Evolutionary conservation across 2,113 vertebrate genomes (phyloP).

Genomic region (Neodontobutis hainanensis): DNA sequence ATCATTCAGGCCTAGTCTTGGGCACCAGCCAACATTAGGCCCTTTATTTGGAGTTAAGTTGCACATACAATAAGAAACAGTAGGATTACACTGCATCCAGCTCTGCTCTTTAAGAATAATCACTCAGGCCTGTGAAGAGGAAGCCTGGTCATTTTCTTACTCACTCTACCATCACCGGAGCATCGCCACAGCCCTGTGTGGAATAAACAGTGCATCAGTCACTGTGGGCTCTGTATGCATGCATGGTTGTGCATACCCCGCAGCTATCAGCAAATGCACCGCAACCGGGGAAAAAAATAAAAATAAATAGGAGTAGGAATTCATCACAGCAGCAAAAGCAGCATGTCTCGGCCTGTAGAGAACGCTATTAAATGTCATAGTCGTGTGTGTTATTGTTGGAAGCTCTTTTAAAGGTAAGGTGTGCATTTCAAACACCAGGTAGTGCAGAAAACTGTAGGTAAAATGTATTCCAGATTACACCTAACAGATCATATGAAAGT

Average conservation of each 20-base stretch:
- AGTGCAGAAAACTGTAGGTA: neutral
- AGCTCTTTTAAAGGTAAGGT: neutral
- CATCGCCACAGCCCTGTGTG: constrained; percentile 41
- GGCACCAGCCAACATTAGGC: constrained; percentile 46
- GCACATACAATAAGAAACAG: constrained; percentile 53
- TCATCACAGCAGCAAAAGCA: neutral
- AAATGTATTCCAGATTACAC: neutral
- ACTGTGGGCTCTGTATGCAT: constrained; percentile 10
- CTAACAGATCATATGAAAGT: too few species aligned
- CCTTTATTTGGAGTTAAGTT: neutral
- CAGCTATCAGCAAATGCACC: constrained; percentile 14
- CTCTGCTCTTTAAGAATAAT: constrained; percentile 66
- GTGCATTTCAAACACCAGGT: neutral
- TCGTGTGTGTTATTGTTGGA: neutral
- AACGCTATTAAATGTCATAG: neutral
- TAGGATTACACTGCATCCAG: constrained; percentile 59
- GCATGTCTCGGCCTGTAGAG: neutral
- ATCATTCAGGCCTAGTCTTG: constrained; percentile 35
- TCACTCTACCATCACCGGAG: constrained; percentile 45
- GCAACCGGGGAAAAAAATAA: neutral
- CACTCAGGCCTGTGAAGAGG: constrained; percentile 63
- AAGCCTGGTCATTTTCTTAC: constrained; percentile 62
- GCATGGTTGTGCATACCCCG: constrained; percentile 27
- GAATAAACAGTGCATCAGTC: constrained; percentile 47
- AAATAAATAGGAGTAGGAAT: neutral